Evolutionary conservation across 1,140 invertebrate species (phyloP).

Genomic region (Drosophila busckii): DNA sequence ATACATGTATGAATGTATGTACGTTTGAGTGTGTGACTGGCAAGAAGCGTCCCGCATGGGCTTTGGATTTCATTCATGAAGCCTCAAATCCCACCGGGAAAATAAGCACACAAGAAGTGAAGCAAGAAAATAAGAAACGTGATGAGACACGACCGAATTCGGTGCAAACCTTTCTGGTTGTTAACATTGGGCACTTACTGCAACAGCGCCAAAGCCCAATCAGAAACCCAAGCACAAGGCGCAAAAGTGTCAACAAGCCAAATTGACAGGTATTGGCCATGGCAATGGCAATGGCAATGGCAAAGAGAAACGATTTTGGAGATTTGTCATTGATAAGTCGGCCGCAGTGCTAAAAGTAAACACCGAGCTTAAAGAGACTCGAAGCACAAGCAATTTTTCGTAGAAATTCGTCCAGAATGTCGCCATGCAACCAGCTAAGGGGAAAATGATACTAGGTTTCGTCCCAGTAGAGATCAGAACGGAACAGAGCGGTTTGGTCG

Average conservation of each 20-base stretch:
- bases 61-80: constrained; percentile 68
- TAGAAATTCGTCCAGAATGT: constrained; percentile 49
- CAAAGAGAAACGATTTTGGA: constrained; percentile 72
- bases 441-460: no score
- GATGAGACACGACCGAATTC: constrained; percentile 22
- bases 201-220: no score
- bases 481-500: not conserved
- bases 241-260: constrained; percentile 69
- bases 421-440: no score
- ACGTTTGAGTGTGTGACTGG: constrained; percentile 6
- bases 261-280: constrained; percentile 67
- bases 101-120: constrained; percentile 53
- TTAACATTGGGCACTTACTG: constrained; percentile 37
- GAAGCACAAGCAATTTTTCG: constrained; percentile 51
- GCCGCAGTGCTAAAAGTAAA: constrained; percentile 46
- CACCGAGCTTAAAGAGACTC: constrained; percentile 41
- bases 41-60: constrained; percentile 23
- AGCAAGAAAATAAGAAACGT: constrained; percentile 48
- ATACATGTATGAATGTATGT: constrained; percentile 12
- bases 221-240: constrained; percentile 24
- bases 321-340: constrained; percentile 77
- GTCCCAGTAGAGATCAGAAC: not conserved
- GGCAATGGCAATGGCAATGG: constrained; percentile 61
- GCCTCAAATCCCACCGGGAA: constrained; percentile 64
- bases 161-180: constrained; percentile 52